Evolutionary conservation across 2,888 invertebrate genomes (phyloP), one percentile per base, ranked within the genome.

Genomic region (Ectemnius lituratus): DNA sequence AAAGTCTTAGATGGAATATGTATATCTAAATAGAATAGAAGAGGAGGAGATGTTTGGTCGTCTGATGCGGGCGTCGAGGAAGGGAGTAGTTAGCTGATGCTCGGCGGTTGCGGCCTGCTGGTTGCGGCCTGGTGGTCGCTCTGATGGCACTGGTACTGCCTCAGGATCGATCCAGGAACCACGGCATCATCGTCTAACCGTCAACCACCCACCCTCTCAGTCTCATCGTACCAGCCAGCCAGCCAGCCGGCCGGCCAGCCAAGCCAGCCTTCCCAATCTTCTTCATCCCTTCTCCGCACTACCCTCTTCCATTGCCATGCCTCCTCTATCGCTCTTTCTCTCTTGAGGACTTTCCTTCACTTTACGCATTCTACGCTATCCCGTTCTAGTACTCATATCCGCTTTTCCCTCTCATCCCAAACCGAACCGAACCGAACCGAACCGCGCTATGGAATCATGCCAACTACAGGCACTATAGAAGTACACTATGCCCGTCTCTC

Each of bases 131-230:
- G 59, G 37, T 37, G 37, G 37, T 37, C 37, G 37, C 8, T 11
- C 37, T 37, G 5, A 11, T 11, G 37, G 37, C 23, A 49, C 23
- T 11, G 37, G 6, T 37, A 49, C 23, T 58, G 73, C 49, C 59
- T 78, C 80, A 80, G 79, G 79, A 88, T 88, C 88, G 88, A 88
- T 87, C 84, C 85, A 79, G 82, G 77, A 80, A 83, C 81, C 82
- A 81, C 81, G 83, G 84, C 86, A 84, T 86, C 87, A 85, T 87
- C 83, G 86, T 81, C 80, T 76, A 80, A 84, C 80, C 80, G 84
- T 85, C 84, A 81, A 82, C 84, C 79, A 83, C 80, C 84, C 79
- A 83, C 80, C 73, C 75, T 77, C 79, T 37, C 8, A 37, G 76
- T 77, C 79, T 37, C 37, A 4, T 37, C 8, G 8, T 8, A 37